These are phyloP conservation scores for Pissodes strobi DNA, from an alignment of 1,140 invertebrate species.

Conservation along the genomic window DNA sequence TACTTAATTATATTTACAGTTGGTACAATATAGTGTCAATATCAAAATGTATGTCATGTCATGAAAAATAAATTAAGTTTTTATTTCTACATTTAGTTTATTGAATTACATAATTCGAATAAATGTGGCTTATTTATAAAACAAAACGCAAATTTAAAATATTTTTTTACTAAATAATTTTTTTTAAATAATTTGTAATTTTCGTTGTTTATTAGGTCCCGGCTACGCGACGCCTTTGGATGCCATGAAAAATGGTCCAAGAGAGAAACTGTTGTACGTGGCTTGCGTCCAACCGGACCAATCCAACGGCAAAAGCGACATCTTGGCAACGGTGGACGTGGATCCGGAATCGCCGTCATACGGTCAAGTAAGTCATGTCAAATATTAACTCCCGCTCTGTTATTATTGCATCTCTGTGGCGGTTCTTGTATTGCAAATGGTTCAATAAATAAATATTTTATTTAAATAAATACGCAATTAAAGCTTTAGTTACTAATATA, in stretches of 20 bases:
- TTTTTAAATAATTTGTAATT: not conserved
- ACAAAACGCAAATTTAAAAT: no score
- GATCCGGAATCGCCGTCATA: slow-evolving; percentile 87
- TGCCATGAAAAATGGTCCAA: slow-evolving; percentile 78
- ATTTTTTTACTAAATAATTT: no score
- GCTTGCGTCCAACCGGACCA: slow-evolving; percentile 79
- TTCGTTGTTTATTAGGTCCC: slow-evolving; percentile 59
- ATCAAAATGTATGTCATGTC: no score
- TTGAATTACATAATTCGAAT: no score
- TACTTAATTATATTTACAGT: no score
- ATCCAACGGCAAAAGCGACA: slow-evolving; percentile 73
- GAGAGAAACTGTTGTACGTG: slow-evolving; percentile 86
- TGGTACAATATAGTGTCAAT: no score
- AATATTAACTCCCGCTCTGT: not conserved
- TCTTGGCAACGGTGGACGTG: slow-evolving; percentile 89
- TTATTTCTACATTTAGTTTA: no score
- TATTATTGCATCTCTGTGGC: not conserved
- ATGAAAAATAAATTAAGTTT: no score
- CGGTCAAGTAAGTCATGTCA: slow-evolving; percentile 71
- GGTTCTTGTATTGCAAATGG: not conserved
- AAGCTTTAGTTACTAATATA: no score
- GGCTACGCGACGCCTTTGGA: slow-evolving; percentile 79
- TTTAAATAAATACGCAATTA: no score
- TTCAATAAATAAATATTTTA: not conserved
- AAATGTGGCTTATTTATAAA: no score